These are phyloP conservation scores for Urosaurus nigricauda DNA, from an alignment of 2,797 vertebrate genomes.

Conservation along the genomic window DNA sequence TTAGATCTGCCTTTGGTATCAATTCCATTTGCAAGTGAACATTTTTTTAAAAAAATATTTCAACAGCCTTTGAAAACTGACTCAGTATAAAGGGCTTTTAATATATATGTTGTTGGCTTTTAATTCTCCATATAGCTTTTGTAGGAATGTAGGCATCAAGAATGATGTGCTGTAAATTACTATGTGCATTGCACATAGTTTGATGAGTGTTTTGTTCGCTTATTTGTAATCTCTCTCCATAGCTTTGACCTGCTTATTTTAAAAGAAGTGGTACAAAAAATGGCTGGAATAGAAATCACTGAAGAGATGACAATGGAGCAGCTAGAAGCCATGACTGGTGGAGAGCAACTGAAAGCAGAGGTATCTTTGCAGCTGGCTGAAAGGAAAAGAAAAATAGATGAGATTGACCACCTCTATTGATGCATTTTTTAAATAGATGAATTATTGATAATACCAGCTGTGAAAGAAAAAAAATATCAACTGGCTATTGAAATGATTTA, in stretches of 20 bases:
- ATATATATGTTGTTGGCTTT: no score
- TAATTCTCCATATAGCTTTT: no score
- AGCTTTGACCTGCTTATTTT: conserved; percentile 98
- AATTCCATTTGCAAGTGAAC: no score
- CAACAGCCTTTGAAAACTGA: no score
- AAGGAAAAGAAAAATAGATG: background rate
- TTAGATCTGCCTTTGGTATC: no score
- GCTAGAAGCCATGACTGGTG: conserved; percentile 98
- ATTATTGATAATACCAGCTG: background rate
- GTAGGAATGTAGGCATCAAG: background rate
- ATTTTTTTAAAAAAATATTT: no score
- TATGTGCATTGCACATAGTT: background rate
- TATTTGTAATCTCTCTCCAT: conserved; percentile 62
- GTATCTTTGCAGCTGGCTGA: conserved; percentile 69
- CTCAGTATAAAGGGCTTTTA: no score
- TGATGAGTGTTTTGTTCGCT: background rate
- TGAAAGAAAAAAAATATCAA: background rate
- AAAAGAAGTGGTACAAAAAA: conserved; percentile 99
- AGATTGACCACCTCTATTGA: background rate
- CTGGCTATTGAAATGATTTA: background rate
- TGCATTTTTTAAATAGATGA: background rate
- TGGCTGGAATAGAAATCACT: conserved; percentile 99
- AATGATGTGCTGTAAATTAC: background rate
- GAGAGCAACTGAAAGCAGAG: conserved; percentile 98
- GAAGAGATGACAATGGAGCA: conserved; percentile 98